phyloP scores from a whole-genome alignment of 35 echinoderm and acorn worm genomes.

The Anneissia japonica region DNA sequence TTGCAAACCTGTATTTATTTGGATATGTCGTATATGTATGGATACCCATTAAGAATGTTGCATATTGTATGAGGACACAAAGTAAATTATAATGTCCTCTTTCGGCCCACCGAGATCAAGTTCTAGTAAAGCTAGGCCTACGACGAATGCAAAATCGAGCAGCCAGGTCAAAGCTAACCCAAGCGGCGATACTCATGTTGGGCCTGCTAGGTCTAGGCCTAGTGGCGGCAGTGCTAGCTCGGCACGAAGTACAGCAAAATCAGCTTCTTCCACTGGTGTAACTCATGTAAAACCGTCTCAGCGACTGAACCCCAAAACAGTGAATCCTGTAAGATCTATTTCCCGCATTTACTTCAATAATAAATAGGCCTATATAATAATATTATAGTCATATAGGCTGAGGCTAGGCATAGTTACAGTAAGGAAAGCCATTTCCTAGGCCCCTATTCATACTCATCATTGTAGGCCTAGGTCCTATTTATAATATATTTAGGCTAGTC shows the following conservation, averaged over 20 bases:
- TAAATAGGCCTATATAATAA: no score
- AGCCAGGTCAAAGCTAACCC: not conserved
- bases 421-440: not conserved
- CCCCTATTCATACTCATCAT: not conserved
- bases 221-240: not conserved
- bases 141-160: not conserved
- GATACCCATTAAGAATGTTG: no score
- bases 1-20: no score
- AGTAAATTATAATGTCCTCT: conserved; percentile 16
- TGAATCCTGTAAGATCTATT: conserved; percentile 73
- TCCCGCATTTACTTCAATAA: not conserved
- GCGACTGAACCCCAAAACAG: conserved; percentile 85
- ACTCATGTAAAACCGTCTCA: conserved; percentile 61
- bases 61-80: not conserved
- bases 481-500: not conserved
- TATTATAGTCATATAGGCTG: not conserved
- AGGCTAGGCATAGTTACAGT: not conserved
- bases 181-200: not conserved
- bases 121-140: not conserved
- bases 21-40: no score
- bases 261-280: no score
- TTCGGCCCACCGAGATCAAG: not conserved
- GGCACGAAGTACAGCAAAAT: not conserved
- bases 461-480: not conserved
- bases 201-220: not conserved